Conservation (phyloP, 2,888 invertebrate genomes). For the Liopterus haemorrhoidalis region DNA sequence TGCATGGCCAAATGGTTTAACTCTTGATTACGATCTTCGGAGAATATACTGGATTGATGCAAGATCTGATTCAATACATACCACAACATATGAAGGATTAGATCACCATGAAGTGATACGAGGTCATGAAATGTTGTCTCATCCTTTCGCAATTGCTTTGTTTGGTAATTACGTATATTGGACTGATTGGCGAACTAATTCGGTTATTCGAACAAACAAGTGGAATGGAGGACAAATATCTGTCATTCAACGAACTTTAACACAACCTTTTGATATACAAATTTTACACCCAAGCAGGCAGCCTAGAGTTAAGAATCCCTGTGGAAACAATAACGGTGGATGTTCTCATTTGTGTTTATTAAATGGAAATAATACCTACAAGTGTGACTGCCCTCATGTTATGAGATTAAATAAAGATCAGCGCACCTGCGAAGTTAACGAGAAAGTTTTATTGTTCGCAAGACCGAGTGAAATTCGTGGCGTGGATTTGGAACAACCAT, state of each 20-base stretch:
- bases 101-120: slow-evolving; percentile 65
- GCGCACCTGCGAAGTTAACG: slow-evolving; percentile 67
- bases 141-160: slow-evolving; percentile 83
- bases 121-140: slow-evolving; percentile 69
- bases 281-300: slow-evolving; percentile 73
- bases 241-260: slow-evolving; percentile 73
- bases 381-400: slow-evolving; percentile 82
- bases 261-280: slow-evolving; percentile 88
- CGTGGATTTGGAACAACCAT: slow-evolving; percentile 69
- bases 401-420: slow-evolving; percentile 67
- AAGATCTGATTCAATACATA: slow-evolving; percentile 81
- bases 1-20: slow-evolving; percentile 81
- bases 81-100: slow-evolving; percentile 71
- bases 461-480: slow-evolving; percentile 74
- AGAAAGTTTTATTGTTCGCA: slow-evolving; percentile 72
- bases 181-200: slow-evolving; percentile 90
- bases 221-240: slow-evolving; percentile 75
- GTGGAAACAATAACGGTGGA: slow-evolving; percentile 63
- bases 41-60: slow-evolving; percentile 84
- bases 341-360: slow-evolving; percentile 79
- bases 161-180: slow-evolving; percentile 86
- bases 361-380: slow-evolving; percentile 56
- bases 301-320: slow-evolving; percentile 61
- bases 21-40: slow-evolving; percentile 66
- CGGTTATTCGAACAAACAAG: slow-evolving; percentile 81